A percentile compares a stretch with the other conserved stretches of the same genome.
Conservation (phyloP, 2,888 invertebrate species). For the Plebejus argus region DNA sequence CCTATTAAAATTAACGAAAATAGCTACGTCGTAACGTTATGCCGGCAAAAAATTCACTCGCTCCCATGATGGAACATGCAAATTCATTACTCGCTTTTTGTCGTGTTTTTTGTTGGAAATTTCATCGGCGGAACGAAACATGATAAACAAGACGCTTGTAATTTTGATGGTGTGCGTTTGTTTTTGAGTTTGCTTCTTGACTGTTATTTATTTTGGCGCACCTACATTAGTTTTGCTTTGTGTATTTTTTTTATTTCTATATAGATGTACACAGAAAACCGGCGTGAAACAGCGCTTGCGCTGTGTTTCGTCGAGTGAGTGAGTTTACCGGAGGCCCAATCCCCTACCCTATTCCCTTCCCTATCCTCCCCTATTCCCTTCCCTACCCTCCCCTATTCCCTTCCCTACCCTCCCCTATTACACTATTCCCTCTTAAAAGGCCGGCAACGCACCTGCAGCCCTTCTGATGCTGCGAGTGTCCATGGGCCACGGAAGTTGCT, state of each 20-base stretch:
- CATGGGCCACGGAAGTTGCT: too few species aligned
- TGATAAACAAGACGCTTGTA: constrained; percentile 56
- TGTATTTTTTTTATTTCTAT: background rate
- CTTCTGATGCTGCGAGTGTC: too few species aligned
- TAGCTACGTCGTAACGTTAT: constrained; percentile 24
- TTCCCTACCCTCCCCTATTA: too few species aligned
- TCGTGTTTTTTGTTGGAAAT: constrained; percentile 34
- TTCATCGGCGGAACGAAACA: constrained; percentile 53
- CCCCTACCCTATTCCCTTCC: too few species aligned
- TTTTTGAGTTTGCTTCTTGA: constrained; percentile 37
- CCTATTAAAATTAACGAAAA: constrained; percentile 13
- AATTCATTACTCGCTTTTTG: constrained; percentile 38
- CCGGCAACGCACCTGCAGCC: too few species aligned
- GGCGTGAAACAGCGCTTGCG: too few species aligned
- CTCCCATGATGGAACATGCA: constrained; percentile 33
- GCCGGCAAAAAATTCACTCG: constrained; percentile 27
- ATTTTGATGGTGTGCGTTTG: constrained; percentile 54
- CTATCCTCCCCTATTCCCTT: too few species aligned
- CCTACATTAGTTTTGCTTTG: background rate
- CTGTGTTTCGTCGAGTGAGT: too few species aligned
- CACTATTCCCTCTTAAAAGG: too few species aligned
- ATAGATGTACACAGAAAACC: too few species aligned
- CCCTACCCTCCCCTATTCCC: too few species aligned
- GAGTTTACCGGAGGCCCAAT: too few species aligned
- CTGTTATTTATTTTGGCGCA: constrained; percentile 36